Evolutionary conservation across 2,888 invertebrate genomes (phyloP).

Genomic region (Helicoverpa assulta): DNA sequence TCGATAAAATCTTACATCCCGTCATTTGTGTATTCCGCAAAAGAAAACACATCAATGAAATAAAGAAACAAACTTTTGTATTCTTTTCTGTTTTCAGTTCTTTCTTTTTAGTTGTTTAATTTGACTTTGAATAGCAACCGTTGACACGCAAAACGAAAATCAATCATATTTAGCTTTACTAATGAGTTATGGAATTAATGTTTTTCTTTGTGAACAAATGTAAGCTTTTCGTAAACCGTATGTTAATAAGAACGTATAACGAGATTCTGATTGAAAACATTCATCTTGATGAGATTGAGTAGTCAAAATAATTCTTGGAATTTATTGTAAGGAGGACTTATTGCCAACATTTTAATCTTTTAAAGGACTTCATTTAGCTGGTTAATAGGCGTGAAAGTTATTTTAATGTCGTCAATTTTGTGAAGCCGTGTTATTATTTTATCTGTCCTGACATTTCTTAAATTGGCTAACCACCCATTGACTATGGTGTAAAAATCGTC

Average conservation of each 20-base stretch:
- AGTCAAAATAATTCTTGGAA: slow-evolving; percentile 15
- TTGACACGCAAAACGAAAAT: slow-evolving; percentile 53
- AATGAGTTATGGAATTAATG: slow-evolving; percentile 38
- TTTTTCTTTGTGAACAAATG: slow-evolving; percentile 23
- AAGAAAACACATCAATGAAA: slow-evolving; percentile 16
- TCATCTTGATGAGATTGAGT: slow-evolving; percentile 28
- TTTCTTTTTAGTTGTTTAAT: slow-evolving; percentile 37
- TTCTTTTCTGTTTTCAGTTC: not conserved
- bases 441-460: no score
- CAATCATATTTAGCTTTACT: slow-evolving; percentile 47
- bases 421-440: no score
- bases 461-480: no score
- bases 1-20: not conserved
- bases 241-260: slow-evolving; percentile 13
- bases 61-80: slow-evolving; percentile 2
- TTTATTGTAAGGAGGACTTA: not conserved
- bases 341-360: not conserved
- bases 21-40: not conserved
- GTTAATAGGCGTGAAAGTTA: no score
- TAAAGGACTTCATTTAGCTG: not conserved
- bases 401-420: no score
- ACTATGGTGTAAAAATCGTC: no score
- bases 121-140: slow-evolving; percentile 44
- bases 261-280: slow-evolving; percentile 5
- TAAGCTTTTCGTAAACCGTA: slow-evolving; percentile 10